Conservation (phyloP, 2,888 invertebrate species). For the Drosophila infuscata region DNA sequence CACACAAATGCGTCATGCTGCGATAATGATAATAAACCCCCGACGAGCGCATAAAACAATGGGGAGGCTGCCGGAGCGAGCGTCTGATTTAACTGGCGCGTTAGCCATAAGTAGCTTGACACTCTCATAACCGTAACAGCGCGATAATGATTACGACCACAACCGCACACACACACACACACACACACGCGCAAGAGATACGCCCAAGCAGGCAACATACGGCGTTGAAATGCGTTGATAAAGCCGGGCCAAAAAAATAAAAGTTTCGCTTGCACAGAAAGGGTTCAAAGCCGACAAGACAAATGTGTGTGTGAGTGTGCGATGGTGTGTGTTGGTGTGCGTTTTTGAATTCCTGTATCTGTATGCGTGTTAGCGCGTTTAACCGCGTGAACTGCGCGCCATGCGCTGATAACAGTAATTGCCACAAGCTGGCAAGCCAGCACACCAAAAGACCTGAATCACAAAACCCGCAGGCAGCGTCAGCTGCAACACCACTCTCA, state of each 20-base stretch:
- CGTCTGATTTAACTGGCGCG: slow-evolving; percentile 77
- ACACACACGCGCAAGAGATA: slow-evolving; percentile 23
- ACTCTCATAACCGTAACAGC: slow-evolving; percentile 82
- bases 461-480: slow-evolving; percentile 48
- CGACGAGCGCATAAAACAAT: slow-evolving; percentile 71
- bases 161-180: slow-evolving; percentile 38
- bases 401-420: slow-evolving; percentile 79
- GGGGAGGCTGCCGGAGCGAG: slow-evolving; percentile 66
- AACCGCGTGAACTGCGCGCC: slow-evolving; percentile 80
- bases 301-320: slow-evolving; percentile 35
- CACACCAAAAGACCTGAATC: slow-evolving; percentile 53
- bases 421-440: slow-evolving; percentile 77
- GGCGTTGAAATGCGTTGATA: slow-evolving; percentile 71
- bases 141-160: slow-evolving; percentile 82
- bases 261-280: slow-evolving; percentile 71
- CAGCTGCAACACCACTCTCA: slow-evolving; percentile 7
- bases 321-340: slow-evolving; percentile 20
- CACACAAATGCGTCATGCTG: slow-evolving; percentile 10
- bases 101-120: slow-evolving; percentile 81
- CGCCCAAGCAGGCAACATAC: slow-evolving; percentile 64
- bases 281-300: slow-evolving; percentile 69
- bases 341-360: slow-evolving; percentile 47
- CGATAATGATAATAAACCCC: slow-evolving; percentile 74
- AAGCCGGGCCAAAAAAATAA: slow-evolving; percentile 55
- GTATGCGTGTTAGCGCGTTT: slow-evolving; percentile 77